Percentiles rank a stretch among this genome's conserved stretches.
phyloP scores from a whole-genome alignment of 2,888 invertebrate genomes.

The Tetragonisca angustula region DNA sequence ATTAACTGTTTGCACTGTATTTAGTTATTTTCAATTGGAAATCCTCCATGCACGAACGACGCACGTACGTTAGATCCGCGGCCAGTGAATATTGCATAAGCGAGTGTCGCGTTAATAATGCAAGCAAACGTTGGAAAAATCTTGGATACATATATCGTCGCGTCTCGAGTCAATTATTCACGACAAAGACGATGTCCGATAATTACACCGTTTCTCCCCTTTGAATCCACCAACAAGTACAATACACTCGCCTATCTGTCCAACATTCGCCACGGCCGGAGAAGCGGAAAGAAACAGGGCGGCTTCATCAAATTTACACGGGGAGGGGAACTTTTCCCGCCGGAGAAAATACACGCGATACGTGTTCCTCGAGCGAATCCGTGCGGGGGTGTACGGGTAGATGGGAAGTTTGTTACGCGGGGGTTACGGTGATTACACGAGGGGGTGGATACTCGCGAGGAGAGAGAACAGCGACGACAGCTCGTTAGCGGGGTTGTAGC shows the following conservation, averaged over 20 bases:
- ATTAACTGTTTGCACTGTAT: too few relatives aligned
- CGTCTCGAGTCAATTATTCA: background rate
- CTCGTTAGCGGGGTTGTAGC: conserved; percentile 79
- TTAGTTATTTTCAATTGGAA: too few relatives aligned
- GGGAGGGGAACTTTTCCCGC: conserved; percentile 15
- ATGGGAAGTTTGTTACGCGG: background rate
- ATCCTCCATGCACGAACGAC: too few relatives aligned
- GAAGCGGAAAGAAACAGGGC: background rate
- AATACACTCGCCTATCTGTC: background rate
- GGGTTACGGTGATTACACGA: conserved; percentile 28
- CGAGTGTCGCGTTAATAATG: background rate
- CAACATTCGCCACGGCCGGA: background rate
- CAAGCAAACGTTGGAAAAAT: too few relatives aligned
- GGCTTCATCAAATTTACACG: conserved; percentile 32
- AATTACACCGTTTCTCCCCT: background rate
- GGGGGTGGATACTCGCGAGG: conserved; percentile 52
- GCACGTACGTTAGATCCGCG: too few relatives aligned
- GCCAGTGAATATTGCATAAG: background rate
- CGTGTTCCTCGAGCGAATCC: background rate
- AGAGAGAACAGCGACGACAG: conserved; percentile 75
- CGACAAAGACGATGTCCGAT: background rate
- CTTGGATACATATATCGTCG: too few relatives aligned
- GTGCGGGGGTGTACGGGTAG: background rate
- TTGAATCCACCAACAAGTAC: background rate
- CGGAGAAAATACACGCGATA: conserved; percentile 15